These are phyloP conservation scores for Drosophila simulans DNA, from an alignment of 1,140 invertebrate species.

Conservation along the genomic window DNA sequence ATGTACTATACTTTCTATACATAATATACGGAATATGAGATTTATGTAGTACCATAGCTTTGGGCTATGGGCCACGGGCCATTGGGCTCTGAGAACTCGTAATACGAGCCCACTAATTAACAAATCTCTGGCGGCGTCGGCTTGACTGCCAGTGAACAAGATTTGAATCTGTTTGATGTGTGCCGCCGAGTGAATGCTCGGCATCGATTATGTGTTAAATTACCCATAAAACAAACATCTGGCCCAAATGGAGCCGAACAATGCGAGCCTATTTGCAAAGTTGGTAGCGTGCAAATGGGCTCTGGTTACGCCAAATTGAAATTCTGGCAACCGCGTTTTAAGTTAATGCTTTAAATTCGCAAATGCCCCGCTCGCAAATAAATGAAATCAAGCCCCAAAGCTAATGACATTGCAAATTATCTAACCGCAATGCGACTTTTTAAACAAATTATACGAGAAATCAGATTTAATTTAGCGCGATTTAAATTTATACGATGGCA, in stretches of 20 bases:
- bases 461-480: background rate
- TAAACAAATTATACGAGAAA: background rate
- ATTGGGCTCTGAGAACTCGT: conserved; percentile 32
- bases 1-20: background rate
- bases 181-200: conserved; percentile 35
- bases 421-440: background rate
- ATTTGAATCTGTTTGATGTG: conserved; percentile 64
- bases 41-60: conserved; percentile 33
- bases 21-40: conserved; percentile 5
- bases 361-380: background rate
- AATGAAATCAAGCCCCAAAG: background rate
- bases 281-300: background rate
- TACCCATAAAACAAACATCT: conserved; percentile 62
- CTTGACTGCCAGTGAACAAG: conserved; percentile 54
- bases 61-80: conserved; percentile 13
- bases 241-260: conserved; percentile 51
- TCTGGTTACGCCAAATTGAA: conserved; percentile 31
- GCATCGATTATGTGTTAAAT: conserved; percentile 78
- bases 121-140: conserved; percentile 54
- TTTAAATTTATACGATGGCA: background rate
- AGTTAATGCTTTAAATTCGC: conserved; percentile 15
- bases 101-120: conserved; percentile 64
- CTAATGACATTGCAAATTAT: background rate
- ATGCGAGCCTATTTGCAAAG: conserved; percentile 35
- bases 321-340: conserved; percentile 4